Evolutionary conservation across 64 coral and sea anemone species (phyloP).

Genomic region (Trachythela sp.): DNA sequence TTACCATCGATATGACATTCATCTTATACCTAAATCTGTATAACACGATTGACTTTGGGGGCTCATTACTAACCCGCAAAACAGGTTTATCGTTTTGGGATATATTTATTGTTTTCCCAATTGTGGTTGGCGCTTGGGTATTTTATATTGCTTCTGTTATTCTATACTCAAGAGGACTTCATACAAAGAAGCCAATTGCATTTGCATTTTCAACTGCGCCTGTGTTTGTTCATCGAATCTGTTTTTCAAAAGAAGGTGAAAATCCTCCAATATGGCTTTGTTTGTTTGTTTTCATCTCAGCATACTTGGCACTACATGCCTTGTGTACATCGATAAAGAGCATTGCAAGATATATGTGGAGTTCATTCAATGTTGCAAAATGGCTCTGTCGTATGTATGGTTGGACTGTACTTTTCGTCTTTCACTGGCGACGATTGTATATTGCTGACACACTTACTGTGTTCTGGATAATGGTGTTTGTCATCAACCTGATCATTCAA

Average conservation of each 20-base stretch:
- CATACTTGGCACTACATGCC: conserved; percentile 44
- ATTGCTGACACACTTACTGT: conserved; percentile 60
- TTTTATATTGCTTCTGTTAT: conserved; percentile 65
- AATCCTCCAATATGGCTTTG: conserved; percentile 82
- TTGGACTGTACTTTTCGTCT: conserved; percentile 61
- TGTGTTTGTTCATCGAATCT: conserved; percentile 52
- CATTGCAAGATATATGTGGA: conserved; percentile 47
- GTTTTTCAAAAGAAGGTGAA: conserved; percentile 15
- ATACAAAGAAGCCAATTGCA: conserved; percentile 68
- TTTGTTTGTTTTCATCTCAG: conserved; percentile 55
- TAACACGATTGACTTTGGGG: conserved; percentile 63
- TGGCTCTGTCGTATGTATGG: conserved; percentile 97
- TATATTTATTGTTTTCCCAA: conserved; percentile 51
- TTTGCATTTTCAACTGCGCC: conserved; percentile 63
- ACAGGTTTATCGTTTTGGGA: not conserved
- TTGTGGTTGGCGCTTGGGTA: conserved; percentile 72
- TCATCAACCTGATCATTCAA: conserved; percentile 52
- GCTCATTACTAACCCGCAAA: conserved; percentile 5
- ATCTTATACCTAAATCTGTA: conserved; percentile 82
- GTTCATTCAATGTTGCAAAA: conserved; percentile 50
- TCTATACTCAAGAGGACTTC: conserved; percentile 59
- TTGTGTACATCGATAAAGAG: conserved; percentile 49
- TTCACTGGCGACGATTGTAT: conserved; percentile 80
- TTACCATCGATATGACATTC: conserved; percentile 64
- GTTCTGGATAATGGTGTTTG: conserved; percentile 57